Percentiles rank a stretch among this genome's conserved stretches.
phyloP scores from a whole-genome alignment of 2,888 invertebrate genomes.

The Aphelenchoides bicaudatus region DNA sequence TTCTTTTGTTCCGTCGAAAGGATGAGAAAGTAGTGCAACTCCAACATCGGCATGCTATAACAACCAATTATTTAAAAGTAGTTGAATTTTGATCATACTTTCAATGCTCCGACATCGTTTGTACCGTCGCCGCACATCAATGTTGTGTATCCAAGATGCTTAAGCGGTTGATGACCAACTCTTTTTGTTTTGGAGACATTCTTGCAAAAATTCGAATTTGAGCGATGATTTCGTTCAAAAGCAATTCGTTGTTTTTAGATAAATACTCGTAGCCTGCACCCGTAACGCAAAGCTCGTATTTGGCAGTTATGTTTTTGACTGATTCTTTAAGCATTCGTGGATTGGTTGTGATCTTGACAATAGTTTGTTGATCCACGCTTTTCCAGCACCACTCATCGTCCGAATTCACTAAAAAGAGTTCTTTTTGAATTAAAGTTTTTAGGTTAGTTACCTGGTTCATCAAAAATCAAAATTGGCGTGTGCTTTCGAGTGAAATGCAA shows the following conservation, averaged over 20 bases:
- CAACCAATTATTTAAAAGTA: no score
- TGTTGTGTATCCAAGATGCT: constrained; percentile 79
- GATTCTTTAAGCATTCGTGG: constrained; percentile 59
- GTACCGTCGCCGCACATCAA: constrained; percentile 99
- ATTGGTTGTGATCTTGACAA: constrained; percentile 68
- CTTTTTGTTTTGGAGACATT: constrained; percentile 97
- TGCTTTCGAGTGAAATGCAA: constrained; percentile 70
- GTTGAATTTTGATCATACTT: no score
- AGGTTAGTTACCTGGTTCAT: constrained; percentile 27
- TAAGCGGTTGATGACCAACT: constrained; percentile 86
- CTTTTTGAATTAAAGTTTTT: not conserved
- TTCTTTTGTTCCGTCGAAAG: constrained; percentile 49
- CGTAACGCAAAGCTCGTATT: constrained; percentile 87
- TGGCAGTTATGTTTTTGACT: constrained; percentile 67
- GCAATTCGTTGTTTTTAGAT: constrained; percentile 68
- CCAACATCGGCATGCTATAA: constrained; percentile 43
- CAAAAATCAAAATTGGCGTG: constrained; percentile 62
- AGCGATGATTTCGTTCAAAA: constrained; percentile 74
- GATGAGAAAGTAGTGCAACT: constrained; percentile 59
- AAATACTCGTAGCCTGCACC: constrained; percentile 72
- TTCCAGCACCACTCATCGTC: constrained; percentile 72
- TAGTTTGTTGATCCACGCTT: constrained; percentile 65
- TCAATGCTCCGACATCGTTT: constrained; percentile 96
- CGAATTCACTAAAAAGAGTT: not conserved
- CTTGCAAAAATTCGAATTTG: constrained; percentile 87